These are phyloP conservation scores for Scomberomorus guttatus DNA, from an alignment of 2,797 vertebrate species.

Conservation along the genomic window DNA sequence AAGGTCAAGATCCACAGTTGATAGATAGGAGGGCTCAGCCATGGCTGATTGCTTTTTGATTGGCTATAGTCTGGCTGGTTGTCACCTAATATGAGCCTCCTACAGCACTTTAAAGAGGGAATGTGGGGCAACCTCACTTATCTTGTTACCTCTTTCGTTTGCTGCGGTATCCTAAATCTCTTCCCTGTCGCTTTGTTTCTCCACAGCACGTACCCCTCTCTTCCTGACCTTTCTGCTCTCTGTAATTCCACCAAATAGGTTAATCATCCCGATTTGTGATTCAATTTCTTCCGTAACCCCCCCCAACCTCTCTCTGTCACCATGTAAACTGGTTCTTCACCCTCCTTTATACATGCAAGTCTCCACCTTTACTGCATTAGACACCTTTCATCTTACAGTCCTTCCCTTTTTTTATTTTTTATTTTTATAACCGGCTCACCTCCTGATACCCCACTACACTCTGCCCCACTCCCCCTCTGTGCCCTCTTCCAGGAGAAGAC, in stretches of 20 bases:
- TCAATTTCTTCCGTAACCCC: too few relatives aligned
- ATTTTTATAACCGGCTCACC: background rate
- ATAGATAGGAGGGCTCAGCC: slow-evolving; percentile 39
- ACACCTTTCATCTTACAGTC: background rate
- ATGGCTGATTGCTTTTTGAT: slow-evolving; percentile 63
- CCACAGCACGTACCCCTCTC: background rate
- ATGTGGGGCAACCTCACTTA: slow-evolving; percentile 31
- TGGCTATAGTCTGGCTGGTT: slow-evolving; percentile 42
- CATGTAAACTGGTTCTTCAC: background rate
- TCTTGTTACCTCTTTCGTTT: slow-evolving; percentile 44
- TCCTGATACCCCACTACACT: background rate
- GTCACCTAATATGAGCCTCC: slow-evolving; percentile 49
- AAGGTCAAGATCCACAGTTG: slow-evolving; percentile 53
- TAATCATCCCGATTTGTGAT: background rate
- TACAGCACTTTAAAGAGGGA: slow-evolving; percentile 32
- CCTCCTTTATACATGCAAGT: background rate
- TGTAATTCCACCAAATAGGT: slow-evolving; percentile 6
- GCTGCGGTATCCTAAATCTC: slow-evolving; percentile 26
- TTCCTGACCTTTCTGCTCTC: slow-evolving; percentile 23
- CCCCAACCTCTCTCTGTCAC: background rate
- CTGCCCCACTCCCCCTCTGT: background rate
- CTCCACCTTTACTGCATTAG: background rate
- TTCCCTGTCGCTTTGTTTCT: slow-evolving; percentile 6
- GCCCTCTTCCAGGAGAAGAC: slow-evolving; percentile 36
- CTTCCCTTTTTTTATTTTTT: background rate